A percentile compares a stretch with the other conserved stretches of the same genome.
Conservation (phyloP, 2,888 invertebrate genomes). For the Philaethria dido region DNA sequence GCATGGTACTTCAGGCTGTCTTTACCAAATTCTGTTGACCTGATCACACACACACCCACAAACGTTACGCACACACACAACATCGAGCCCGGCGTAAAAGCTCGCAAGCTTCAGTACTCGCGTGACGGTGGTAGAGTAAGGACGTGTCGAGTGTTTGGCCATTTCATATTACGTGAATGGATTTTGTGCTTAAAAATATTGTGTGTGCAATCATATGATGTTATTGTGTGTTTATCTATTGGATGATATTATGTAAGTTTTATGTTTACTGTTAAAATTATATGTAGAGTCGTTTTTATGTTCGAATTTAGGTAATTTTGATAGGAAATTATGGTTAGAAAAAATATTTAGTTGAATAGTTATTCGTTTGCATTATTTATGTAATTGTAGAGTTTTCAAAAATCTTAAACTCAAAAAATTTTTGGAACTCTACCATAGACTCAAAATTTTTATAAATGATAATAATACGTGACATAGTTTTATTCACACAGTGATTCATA, state of each 20-base stretch:
- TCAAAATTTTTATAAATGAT: neutral
- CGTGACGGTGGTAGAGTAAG: slow-evolving; percentile 48
- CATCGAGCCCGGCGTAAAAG: slow-evolving; percentile 52
- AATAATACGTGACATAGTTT: neutral
- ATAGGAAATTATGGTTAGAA: neutral
- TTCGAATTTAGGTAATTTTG: neutral
- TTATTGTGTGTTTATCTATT: neutral
- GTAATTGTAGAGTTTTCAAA: neutral
- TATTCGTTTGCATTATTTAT: neutral
- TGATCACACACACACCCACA: slow-evolving; percentile 61
- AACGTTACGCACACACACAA: slow-evolving; percentile 54
- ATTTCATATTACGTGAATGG: slow-evolving; percentile 25
- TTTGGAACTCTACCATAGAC: neutral
- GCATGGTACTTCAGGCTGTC: slow-evolving; percentile 69
- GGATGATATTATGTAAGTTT: slow-evolving; percentile 22
- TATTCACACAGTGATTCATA: neutral
- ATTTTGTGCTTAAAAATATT: slow-evolving; percentile 20
- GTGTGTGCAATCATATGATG: slow-evolving; percentile 17
- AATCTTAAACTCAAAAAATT: neutral
- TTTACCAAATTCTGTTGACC: slow-evolving; percentile 77
- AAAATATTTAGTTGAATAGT: neutral
- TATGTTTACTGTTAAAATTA: neutral
- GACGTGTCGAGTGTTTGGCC: slow-evolving; percentile 40
- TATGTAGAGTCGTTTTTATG: neutral
- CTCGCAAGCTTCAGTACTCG: slow-evolving; percentile 57